Evolutionary conservation across 30 jellyfish, hydroid and myxozoan species (phyloP).

Genomic region (Pelagia noctiluca): DNA sequence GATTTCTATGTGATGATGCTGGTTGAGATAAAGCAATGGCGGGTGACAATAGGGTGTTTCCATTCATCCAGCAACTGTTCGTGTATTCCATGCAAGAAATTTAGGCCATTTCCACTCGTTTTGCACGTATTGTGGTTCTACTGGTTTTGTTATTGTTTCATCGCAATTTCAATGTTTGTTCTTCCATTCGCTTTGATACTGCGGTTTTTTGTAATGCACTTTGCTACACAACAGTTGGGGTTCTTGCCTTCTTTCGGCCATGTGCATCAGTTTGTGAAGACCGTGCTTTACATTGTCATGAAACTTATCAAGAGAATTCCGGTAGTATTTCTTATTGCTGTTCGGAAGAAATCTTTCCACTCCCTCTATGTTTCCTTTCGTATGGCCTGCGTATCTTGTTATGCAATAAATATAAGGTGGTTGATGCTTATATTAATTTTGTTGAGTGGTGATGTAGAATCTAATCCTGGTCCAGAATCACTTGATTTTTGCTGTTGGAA

Average conservation of each 20-base stretch:
- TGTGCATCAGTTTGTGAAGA: conserved; percentile 25
- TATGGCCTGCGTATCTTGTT: conserved; percentile 48
- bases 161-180: conserved; percentile 22
- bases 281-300: background rate
- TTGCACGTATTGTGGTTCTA: conserved; percentile 1
- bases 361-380: conserved; percentile 17
- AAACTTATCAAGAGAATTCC: conserved; percentile 21
- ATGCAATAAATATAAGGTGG: conserved; percentile 46
- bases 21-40: background rate
- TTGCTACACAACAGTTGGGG: conserved; percentile 7
- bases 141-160: conserved; percentile 29
- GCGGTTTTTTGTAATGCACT: conserved; percentile 16
- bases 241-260: conserved; percentile 35
- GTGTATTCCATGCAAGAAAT: background rate
- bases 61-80: background rate
- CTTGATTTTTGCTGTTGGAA: conserved; percentile 67
- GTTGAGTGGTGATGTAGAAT: conserved; percentile 74
- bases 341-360: conserved; percentile 18
- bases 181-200: conserved; percentile 20
- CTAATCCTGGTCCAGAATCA: conserved; percentile 72
- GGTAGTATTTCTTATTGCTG: background rate
- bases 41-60: conserved; percentile 21
- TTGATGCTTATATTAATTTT: conserved; percentile 53
- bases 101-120: conserved; percentile 27
- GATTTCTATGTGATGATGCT: background rate